Evolutionary conservation across 2,113 vertebrate genomes (phyloP), one percentile per base, ranked within the genome.

Genomic region (Vireo altiloquus): DNA sequence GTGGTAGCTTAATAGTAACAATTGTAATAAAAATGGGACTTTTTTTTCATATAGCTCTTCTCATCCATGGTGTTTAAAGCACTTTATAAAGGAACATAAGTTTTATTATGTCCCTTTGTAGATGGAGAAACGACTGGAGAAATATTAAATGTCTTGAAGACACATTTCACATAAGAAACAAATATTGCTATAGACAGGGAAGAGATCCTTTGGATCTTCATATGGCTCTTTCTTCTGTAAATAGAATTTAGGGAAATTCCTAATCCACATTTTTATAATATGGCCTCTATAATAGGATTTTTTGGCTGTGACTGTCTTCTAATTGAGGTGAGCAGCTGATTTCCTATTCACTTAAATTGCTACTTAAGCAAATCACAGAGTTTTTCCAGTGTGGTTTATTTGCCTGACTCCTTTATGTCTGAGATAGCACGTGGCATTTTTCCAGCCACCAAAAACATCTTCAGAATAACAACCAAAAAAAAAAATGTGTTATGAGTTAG

Each of bases 181-280:
- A 30, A 53, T 77, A 60, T 81, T 71, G 30, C 35, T 35, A 15
- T 56, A 56, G n/a, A 44, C 28, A 33, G 49, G 59, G 42, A 89
- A 46, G 65, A 87, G 63, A 90, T 83, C 25, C 28, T 79, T 50
- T 83, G 63, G 53, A 68, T 87, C 59, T 82, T 80, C 7, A 17
- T 80, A 39, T 6, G 7, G 21, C 18, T 39, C 47, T 89, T 93
- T 69, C 71, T 95, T 90, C 89, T 81, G 27, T 93, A 94, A 92
- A 94, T 59, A 95, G 92, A 91, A 77, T 39, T 93, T 69, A 56
- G 59, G 84, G 91, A 90, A 88, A 88, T 72, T 93, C 87, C 76
- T 90, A 70, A 66, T 91, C 42, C 76, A 64, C 28, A 33, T 89
- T 84, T 84, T 37, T 92, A 22, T 83, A 57, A 35, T 53, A 65